These are phyloP conservation scores for Drosophila varians DNA, from an alignment of 1,140 invertebrate genomes.

Conservation along the genomic window DNA sequence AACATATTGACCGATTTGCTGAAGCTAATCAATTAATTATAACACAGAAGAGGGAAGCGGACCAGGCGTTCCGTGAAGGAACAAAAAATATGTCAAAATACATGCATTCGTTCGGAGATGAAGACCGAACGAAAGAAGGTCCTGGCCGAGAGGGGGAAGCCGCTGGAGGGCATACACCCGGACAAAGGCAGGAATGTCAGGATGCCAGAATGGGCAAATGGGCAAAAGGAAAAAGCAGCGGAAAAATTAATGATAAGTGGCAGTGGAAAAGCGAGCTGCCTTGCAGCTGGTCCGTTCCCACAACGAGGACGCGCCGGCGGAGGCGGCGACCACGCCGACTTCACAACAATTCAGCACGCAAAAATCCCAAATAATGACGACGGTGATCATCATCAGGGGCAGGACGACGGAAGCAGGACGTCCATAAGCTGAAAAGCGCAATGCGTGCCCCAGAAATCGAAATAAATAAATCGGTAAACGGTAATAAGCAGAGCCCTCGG, in stretches of 20 bases:
- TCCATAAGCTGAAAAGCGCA: constrained; percentile 62
- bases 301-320: constrained; percentile 26
- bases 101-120: constrained; percentile 17
- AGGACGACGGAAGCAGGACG: constrained; percentile 9
- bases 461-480: constrained; percentile 59
- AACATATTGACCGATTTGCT: constrained; percentile 82
- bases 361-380: constrained; percentile 67
- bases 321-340: constrained; percentile 56
- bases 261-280: constrained; percentile 31
- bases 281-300: constrained; percentile 62
- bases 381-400: constrained; percentile 35
- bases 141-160: neutral
- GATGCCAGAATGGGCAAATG: constrained; percentile 67
- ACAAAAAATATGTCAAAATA: constrained; percentile 81
- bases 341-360: constrained; percentile 51
- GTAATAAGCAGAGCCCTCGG: constrained; percentile 40
- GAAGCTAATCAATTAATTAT: constrained; percentile 82
- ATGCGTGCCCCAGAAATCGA: constrained; percentile 50
- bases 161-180: neutral
- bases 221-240: constrained; percentile 47
- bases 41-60: constrained; percentile 22
- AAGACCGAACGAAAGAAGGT: constrained; percentile 16
- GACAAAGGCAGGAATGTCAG: constrained; percentile 67
- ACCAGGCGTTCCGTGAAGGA: constrained; percentile 33
- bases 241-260: constrained; percentile 83